Base-by-base conservation (phyloP, 2,113 vertebrate species). In the Aspiorhynchus laticeps region DNA sequence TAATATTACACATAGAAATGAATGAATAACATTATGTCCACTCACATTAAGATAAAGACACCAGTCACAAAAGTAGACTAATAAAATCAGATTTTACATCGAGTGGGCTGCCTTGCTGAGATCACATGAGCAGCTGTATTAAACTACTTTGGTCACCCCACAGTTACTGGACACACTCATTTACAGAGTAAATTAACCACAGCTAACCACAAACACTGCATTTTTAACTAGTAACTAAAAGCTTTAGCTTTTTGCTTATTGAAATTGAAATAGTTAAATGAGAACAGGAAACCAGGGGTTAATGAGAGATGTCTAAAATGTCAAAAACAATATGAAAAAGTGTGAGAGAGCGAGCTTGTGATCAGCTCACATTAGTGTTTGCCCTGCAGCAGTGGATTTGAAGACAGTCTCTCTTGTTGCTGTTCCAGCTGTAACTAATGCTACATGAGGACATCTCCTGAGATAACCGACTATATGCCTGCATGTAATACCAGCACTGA, bases 371-470 rank as follows among this genome's bases (percentile, higher is more conserved):
- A 74, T 41, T 41, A 73, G 8, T n/a, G 14, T 48, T 7, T 28
- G 24, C 41, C 74, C 74, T 8, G 41, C 74, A 48, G 71, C 71
- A 74, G 36, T 74, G 71, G 10, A 14, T 74, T 41, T 41, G 71
- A 74, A 74, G 24, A 76, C 74, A 26, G 74, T 48, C 74, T 28
- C 38, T 75, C 74, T 46, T 76, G 24, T 46, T 46, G 41, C 74
- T 15, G 6, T 46, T 76, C 41, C 74, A 46, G 74, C 74, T 76
- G 74, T 76, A n/a, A 76, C 74, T 76, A 76, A 76, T 48, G 74
- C 74, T 48, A 76, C n/a, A 76, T 76, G 74, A 48, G 73, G 73
- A 76, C 38, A 73, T 46, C 24, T 43, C 73, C 38, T 28, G 38
- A 76, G 73, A 76, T 76, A 76, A 46, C 14, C 26, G 73, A 46